Base-by-base conservation (phyloP, 2,113 vertebrate species). In the Corvus cornix region DNA sequence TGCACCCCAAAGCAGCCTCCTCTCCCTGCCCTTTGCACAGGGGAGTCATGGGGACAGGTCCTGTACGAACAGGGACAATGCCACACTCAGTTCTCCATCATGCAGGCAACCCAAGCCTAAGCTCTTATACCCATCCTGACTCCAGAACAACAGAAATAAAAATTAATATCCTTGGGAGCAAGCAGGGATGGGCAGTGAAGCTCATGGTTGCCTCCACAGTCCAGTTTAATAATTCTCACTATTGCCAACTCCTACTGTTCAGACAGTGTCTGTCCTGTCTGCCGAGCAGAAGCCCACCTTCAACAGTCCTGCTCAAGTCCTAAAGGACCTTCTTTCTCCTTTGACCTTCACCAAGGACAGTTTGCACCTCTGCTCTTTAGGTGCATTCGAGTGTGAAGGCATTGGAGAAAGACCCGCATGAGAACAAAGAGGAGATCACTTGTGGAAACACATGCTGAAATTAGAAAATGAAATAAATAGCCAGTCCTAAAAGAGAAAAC, bases 381-480 rank as follows among this genome's bases (percentile, higher is more conserved):
- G 31, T 27, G 59, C n/a, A 49, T 8, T 53, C 48, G 59, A 78
- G 46, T 89, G 76, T 80, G 70, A 63, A 83, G 74, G 22, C 55
- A 31, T 4, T 22, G 74, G 76, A 80, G 67, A 70, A 78, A 92
- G 24, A 56, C 6, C 6, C 2, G 2, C 19, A 31, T 9, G 33
- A 75, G 33, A 94, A 84, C 33, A 87, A 92, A 78, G 78, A 87
- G 84, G 48, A 70, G 41, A 28, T 6, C 33, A 23, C 33, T 51
- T 44, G 58, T 35, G 90, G 87, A 89, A 60, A 66, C 33, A 20
- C 22, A 17, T 0, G 3, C 37, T 73, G 82, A 69, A 76, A 88
- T 43, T 83, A 55, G 91, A 96, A 96, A 97, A 80, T 43, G 13
- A 81, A 81, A 96, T 48, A 77, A 96, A 90, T 22, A 67, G 55